phyloP scores from a whole-genome alignment of 2,888 invertebrate species.

The Craniophora ligustri region DNA sequence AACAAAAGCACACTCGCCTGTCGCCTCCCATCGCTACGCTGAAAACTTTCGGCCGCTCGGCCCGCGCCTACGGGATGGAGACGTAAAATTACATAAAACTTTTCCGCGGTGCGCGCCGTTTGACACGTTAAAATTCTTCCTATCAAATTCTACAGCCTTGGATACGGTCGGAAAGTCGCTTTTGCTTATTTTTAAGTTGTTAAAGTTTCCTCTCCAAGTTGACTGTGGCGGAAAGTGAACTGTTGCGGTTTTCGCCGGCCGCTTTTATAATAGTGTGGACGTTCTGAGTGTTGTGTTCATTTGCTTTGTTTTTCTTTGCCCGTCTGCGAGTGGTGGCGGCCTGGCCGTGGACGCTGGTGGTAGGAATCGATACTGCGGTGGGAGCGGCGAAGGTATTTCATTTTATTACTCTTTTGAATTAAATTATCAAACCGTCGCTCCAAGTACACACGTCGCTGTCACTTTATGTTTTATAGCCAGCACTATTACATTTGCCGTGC shows the following conservation, averaged over 20 bases:
- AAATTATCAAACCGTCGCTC: conserved; percentile 21
- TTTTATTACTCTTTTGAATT: conserved; percentile 59
- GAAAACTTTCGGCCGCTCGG: conserved; percentile 83
- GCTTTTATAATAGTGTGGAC: conserved; percentile 73
- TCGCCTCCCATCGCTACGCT: conserved; percentile 80
- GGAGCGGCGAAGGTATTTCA: conserved; percentile 83
- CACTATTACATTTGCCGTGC: conserved; percentile 13
- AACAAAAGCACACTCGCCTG: conserved; percentile 86
- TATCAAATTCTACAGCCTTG: conserved; percentile 46
- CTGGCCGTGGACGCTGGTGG: conserved; percentile 80
- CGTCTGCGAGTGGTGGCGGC: conserved; percentile 73
- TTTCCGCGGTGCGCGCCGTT: conserved; percentile 77
- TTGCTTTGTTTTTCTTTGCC: conserved; percentile 84
- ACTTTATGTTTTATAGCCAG: conserved; percentile 8
- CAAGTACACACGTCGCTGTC: conserved; percentile 7
- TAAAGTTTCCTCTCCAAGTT: conserved; percentile 73
- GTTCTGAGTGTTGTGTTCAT: conserved; percentile 78
- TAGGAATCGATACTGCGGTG: conserved; percentile 85
- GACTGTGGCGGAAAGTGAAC: conserved; percentile 74
- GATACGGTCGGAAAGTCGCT: conserved; percentile 53
- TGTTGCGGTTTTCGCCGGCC: conserved; percentile 76
- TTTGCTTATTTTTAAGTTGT: conserved; percentile 70
- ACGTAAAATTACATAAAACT: conserved; percentile 81
- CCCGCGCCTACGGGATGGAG: conserved; percentile 77
- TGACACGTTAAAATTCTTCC: conserved; percentile 51